These are phyloP conservation scores for Parapsyche elsis DNA, from an alignment of 1,140 invertebrate species.

Conservation along the genomic window DNA sequence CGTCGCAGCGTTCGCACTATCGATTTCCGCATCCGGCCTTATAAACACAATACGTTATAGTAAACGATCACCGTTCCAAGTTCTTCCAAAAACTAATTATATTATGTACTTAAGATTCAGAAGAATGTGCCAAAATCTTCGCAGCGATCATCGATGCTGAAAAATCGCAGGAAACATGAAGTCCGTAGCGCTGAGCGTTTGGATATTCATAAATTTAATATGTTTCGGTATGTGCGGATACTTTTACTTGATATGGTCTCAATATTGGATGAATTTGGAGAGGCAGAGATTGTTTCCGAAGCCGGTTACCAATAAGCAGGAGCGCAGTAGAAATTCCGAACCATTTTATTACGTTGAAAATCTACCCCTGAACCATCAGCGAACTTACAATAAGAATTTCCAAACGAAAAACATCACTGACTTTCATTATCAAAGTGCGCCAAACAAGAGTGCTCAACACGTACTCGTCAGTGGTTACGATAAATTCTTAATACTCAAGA, in stretches of 20 bases:
- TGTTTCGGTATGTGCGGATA: conserved; percentile 78
- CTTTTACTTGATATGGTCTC: conserved; percentile 76
- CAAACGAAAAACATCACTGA: conserved; percentile 41
- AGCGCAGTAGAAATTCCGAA: conserved; percentile 59
- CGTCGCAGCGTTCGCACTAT: conserved; percentile 31
- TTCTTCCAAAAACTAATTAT: conserved; percentile 1
- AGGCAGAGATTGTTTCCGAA: conserved; percentile 64
- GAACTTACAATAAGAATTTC: conserved; percentile 22
- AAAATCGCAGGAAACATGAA: conserved; percentile 64
- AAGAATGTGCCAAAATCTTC: background rate
- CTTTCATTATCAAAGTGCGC: conserved; percentile 27
- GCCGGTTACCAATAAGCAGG: conserved; percentile 57
- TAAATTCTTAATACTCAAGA: conserved; percentile 30
- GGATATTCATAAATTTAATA: conserved; percentile 77
- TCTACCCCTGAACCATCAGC: conserved; percentile 13
- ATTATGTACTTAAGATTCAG: background rate
- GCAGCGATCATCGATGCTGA: no score
- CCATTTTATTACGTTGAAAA: conserved; percentile 57
- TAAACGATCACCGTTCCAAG: background rate
- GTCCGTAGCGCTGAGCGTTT: conserved; percentile 73
- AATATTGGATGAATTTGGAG: conserved; percentile 74
- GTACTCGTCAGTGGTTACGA: conserved; percentile 11
- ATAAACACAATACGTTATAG: conserved; percentile 22
- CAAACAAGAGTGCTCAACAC: conserved; percentile 49
- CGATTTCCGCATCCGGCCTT: conserved; percentile 48